These are phyloP conservation scores for Eudyptes chrysolophus DNA, from an alignment of 2,113 vertebrate species.

Conservation along the genomic window DNA sequence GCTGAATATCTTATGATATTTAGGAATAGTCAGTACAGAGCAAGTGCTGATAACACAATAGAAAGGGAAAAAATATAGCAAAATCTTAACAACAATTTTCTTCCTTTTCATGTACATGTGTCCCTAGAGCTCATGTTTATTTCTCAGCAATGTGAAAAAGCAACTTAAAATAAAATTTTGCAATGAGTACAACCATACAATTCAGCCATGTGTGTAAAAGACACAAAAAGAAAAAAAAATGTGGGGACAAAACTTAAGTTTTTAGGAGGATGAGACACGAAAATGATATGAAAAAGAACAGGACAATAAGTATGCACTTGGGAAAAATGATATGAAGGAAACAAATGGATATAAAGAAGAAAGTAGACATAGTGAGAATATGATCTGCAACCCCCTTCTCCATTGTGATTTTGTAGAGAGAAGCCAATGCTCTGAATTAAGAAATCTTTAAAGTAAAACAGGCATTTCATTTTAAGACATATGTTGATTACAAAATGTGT, in stretches of 20 bases:
- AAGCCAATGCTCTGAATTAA: neutral
- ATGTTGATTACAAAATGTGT: neutral
- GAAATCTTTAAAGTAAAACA: neutral
- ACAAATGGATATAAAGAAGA: neutral
- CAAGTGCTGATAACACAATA: neutral
- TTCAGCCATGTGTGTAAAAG: neutral
- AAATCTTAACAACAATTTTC: neutral
- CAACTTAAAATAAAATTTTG: neutral
- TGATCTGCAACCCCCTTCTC: neutral
- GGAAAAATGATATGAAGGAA: neutral
- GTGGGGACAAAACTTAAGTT: neutral
- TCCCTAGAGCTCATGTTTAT: neutral
- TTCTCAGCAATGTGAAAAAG: neutral
- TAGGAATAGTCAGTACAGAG: neutral
- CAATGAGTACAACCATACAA: neutral
- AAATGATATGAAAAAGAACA: neutral
- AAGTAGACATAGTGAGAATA: neutral
- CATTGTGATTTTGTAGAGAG: neutral
- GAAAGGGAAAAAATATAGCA: neutral
- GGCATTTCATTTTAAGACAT: neutral
- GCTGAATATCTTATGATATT: neutral
- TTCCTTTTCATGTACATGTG: neutral
- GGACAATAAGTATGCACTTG: neutral
- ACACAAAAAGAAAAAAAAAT: neutral
- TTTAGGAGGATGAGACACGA: neutral